Evolutionary conservation across 2,888 invertebrate genomes (phyloP), one percentile per base, ranked within the genome.

Genomic region (Lasioglossum marginatum): DNA sequence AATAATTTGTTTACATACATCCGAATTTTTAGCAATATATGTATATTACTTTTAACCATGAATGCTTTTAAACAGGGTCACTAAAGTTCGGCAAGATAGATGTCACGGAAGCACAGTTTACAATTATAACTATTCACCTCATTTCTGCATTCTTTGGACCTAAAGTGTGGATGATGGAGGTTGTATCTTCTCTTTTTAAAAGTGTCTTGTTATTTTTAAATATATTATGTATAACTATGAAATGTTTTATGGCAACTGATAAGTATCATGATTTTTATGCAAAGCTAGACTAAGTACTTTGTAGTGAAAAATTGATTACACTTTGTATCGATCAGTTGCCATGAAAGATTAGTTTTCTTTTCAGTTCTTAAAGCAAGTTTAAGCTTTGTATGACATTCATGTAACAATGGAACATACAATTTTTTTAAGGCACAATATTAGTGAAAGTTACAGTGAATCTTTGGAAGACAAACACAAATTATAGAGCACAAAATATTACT

Each of bases 41-140:
- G 14, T 27, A 23, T 70, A 27, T 73, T 27, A 57, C 52, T 73
- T 45, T 45, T n/a, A 40, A 66, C 27, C 72, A 63, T 75, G 63
- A 85, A 75, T 81, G 34, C 57, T 73, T 27, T 71, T 78, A 23
- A 80, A 70, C 89, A 96, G 96, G 99, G 73, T 98, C 98, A 43
- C 96, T 99, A 91, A 97, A 97, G 92, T 98, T 99, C 96, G 99
- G 99, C 77, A 97, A 97, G 95, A 96, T 99, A 91, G 99, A 99
- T 96, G 99, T 99, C 48, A 99, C 99, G 0, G 99, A 99, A 96
- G 99, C 99, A 10, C 99, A 99, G 96, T 97, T 98, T 95, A 97
- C 97, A 76, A 98, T 99, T 91, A 99, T 99, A 91, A 95, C 95
- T 76, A 98, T 99, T 92, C 98, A 99, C 94, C 93, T 99, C 82